Base-by-base conservation (phyloP, 2,797 vertebrate genomes). In the Rousettus madagascariensis region DNA sequence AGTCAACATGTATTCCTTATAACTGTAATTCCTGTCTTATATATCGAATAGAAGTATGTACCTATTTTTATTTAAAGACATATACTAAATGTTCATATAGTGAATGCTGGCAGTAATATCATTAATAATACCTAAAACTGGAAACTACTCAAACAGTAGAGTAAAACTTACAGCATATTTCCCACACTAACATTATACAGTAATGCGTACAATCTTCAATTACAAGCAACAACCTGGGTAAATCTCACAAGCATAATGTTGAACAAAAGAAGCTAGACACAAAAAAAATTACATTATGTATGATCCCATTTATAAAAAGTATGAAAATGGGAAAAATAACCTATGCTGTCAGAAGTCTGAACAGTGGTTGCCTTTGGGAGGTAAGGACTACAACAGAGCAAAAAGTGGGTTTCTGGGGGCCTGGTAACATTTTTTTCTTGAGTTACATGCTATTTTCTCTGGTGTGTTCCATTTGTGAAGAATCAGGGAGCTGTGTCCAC, bases 381-480 rank as follows among this genome's bases (percentile, higher is more conserved):
- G 61, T 72, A 43, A 78, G 1, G 49, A 66, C 33, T 33, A 84
- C 74, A 36, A 72, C 3, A 86, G 20, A 74, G 13, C 26, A 63
- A 77, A 94, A 26, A 61, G 26, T 7, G 30, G 53, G 9, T 46
- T 84, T 53, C 16, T 78, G 26, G 8, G 55, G 55, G 24, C 55
- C n/a, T 36, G 36, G 41, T 22, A 57, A 72, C 33, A 69, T 74
- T 57, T 3, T 77, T 77, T 59, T 84, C 24, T 72, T 82, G n/a
- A 88, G 5, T 15, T 78, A 30, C 3, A 2, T 43, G 46, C 28
- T 71, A 72, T 26, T 26, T 71, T 4, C 46, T 49, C 3, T 28
- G n/a, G 8, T 86, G 5, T 46, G n/a, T 41, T 87, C 17, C n/a
- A 78, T 71, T 90, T 96, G 24, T 94, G 68, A 90, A 90, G 17